Evolutionary conservation across 2,888 invertebrate species (phyloP).

Genomic region (Ectemnius continuus): DNA sequence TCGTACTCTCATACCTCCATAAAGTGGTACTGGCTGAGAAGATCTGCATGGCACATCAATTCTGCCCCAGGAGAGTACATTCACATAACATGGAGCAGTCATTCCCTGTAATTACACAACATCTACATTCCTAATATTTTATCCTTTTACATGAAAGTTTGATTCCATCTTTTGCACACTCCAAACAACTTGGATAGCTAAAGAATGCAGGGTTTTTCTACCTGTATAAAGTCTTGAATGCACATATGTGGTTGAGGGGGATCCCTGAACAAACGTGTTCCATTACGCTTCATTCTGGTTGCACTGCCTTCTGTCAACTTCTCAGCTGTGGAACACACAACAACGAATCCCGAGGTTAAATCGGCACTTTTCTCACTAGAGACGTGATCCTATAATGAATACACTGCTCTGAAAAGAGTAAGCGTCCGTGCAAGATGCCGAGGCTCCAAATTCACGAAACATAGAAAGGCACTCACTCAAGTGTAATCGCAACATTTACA

Average conservation of each 20-base stretch:
- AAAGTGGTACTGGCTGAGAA: conserved; percentile 84
- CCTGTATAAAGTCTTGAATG: conserved; percentile 78
- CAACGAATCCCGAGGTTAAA: not conserved
- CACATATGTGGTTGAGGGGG: conserved; percentile 89
- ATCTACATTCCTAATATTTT: not conserved
- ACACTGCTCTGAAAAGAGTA: not conserved
- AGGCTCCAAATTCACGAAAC: not conserved
- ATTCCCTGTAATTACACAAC: conserved; percentile 64
- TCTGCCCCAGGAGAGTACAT: conserved; percentile 87
- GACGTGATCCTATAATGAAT: not conserved
- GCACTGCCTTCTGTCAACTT: conserved; percentile 71
- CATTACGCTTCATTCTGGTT: conserved; percentile 70
- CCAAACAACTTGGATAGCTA: not conserved
- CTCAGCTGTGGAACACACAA: conserved; percentile 53
- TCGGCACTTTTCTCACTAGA: too few species aligned
- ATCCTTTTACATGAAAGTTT: not conserved
- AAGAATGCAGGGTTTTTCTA: conserved; percentile 28
- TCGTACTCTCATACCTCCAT: conserved; percentile 86
- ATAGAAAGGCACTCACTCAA: not conserved
- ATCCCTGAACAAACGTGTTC: conserved; percentile 83
- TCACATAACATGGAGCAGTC: conserved; percentile 78
- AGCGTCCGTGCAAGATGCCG: not conserved
- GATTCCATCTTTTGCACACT: not conserved
- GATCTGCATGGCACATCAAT: conserved; percentile 84
- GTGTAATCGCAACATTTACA: conserved; percentile 17